Base-by-base conservation (phyloP, 2,888 invertebrate genomes). In the Patella ulyssiponensis region DNA sequence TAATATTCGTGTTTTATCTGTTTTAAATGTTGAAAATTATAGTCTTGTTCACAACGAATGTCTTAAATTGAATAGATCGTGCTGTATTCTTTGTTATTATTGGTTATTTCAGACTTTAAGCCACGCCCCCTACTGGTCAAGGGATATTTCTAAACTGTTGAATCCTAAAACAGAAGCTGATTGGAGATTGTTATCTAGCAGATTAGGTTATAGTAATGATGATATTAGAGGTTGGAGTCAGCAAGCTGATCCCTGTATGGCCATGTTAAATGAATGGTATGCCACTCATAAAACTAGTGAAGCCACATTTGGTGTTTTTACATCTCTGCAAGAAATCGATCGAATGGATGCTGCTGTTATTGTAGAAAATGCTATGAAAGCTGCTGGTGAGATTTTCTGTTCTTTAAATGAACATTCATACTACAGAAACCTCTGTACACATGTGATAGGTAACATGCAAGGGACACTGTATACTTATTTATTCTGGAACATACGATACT, bases 211-310 rank as follows among this genome's bases (percentile, higher is more conserved):
- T 86, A 88, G 80, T 75, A 85, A 85, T 74, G 89, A 88, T 76
- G 91, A 91, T 81, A 87, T 91, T 51, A 81, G 86, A 76, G 86
- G 83, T 27, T 91, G 90, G 90, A 87, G 89, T 3, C 87, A 86
- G 70, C 89, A 89, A 74, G 27, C 27, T 27, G 27, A 27, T 27
- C 27, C 27, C 27, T 90, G 89, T 77, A 88, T 91, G 89, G 85
- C 87, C 12, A 75, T 91, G 80, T 82, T 91, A 17, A 88, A 87
- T 81, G 90, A 91, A 79, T 91, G 90, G 90, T 91, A 88, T 79
- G 86, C 90, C 71, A 89, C 88, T 23, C 87, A 88, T 78, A 90
- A 88, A 78, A 88, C 88, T 2, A 84, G 87, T 70, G 90, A 90
- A 75, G 88, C 88, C n/a, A 85, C 80, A 1, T 79, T 80, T 77